These are phyloP conservation scores for Engystomops pustulosus DNA, from an alignment of 2,113 vertebrate genomes.

Conservation along the genomic window DNA sequence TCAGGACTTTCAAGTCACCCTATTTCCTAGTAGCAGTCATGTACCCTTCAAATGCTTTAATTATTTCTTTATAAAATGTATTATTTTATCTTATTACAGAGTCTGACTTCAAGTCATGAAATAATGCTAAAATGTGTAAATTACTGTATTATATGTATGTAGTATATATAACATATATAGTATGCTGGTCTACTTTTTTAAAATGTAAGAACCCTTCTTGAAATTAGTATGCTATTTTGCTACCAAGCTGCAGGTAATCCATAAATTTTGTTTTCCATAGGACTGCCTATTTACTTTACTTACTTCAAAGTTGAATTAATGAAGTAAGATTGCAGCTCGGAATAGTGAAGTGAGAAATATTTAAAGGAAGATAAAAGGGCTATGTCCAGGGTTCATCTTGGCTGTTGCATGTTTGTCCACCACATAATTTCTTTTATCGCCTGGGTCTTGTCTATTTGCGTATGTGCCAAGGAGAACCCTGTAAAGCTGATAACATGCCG, in stretches of 20 bases:
- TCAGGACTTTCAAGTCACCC: too few species aligned
- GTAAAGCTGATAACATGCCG: slow-evolving; percentile 82
- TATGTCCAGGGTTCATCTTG: neutral
- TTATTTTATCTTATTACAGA: too few species aligned
- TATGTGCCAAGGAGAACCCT: slow-evolving; percentile 69
- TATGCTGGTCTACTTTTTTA: neutral
- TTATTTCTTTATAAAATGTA: too few species aligned
- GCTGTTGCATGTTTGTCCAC: neutral
- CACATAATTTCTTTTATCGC: slow-evolving; percentile 14
- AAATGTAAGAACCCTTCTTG: too few species aligned
- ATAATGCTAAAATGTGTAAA: too few species aligned
- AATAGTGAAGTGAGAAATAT: neutral
- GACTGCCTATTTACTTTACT: neutral
- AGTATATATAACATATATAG: neutral
- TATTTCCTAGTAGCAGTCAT: too few species aligned
- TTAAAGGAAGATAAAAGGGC: neutral
- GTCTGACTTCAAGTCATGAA: too few species aligned
- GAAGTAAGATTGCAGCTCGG: neutral
- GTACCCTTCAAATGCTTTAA: too few species aligned
- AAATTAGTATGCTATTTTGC: neutral
- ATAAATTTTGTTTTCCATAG: neutral
- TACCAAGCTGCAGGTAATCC: neutral
- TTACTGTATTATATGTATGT: too few species aligned
- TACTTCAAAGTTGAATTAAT: neutral
- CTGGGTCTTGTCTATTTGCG: neutral